These are phyloP conservation scores for Diachrysia chrysitis DNA, from an alignment of 2,888 invertebrate genomes.

Conservation along the genomic window DNA sequence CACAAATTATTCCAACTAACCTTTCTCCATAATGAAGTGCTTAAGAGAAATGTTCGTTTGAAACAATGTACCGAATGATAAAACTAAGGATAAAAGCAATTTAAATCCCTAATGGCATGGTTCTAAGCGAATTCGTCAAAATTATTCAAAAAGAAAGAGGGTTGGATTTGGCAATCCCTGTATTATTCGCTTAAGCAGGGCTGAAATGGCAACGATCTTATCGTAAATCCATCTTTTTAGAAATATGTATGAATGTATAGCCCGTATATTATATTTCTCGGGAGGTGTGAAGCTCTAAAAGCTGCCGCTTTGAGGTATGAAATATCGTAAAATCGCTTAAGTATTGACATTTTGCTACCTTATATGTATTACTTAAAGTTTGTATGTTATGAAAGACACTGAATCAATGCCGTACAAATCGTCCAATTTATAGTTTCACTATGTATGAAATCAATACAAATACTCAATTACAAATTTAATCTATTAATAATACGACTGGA, in stretches of 20 bases:
- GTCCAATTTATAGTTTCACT: neutral
- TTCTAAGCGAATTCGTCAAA: conserved; percentile 52
- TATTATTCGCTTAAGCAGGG: conserved; percentile 53
- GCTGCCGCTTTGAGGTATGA: conserved; percentile 37
- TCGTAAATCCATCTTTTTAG: conserved; percentile 50
- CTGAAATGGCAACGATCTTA: conserved; percentile 36
- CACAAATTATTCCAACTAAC: conserved; percentile 15
- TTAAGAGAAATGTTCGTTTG: conserved; percentile 23
- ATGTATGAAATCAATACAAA: no score
- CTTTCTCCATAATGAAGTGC: conserved; percentile 30
- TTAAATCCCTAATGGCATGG: conserved; percentile 51
- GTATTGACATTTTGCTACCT: conserved; percentile 32
- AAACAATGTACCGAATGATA: conserved; percentile 30
- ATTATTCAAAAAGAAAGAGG: conserved; percentile 54
- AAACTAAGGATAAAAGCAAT: conserved; percentile 47
- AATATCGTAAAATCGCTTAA: conserved; percentile 34
- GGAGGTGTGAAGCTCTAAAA: conserved; percentile 45
- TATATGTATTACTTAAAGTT: conserved; percentile 17
- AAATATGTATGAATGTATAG: conserved; percentile 47
- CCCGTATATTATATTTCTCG: conserved; percentile 34
- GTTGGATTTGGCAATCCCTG: conserved; percentile 48
- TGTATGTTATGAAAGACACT: neutral
- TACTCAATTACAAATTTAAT: no score
- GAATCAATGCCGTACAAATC: neutral
- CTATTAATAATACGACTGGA: no score